Percentiles rank a stretch among this genome's conserved stretches.
phyloP scores from a whole-genome alignment of 2,113 vertebrate species.

The Nestor notabilis region DNA sequence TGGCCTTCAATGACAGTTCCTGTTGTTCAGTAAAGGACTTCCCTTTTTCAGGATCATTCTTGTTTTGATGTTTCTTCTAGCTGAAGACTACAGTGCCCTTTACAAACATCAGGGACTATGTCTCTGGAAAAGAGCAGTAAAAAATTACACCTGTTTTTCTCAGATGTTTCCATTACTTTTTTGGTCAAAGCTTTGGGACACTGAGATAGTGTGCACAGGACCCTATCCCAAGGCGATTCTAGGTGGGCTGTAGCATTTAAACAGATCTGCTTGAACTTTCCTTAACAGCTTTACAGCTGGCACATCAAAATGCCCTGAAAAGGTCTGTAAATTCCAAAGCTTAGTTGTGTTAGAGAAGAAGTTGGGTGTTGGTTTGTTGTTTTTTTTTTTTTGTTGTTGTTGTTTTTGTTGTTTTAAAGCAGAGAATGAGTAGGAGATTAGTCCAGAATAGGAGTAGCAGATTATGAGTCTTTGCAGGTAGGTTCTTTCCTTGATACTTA shows the following conservation, averaged over 20 bases:
- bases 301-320: neutral
- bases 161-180: constrained; percentile 7
- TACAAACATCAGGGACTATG: neutral
- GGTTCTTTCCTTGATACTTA: neutral
- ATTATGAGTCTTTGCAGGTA: neutral
- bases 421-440: neutral
- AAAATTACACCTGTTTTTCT: neutral
- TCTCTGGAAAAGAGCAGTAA: neutral
- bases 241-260: neutral
- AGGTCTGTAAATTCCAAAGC: neutral
- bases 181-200: neutral
- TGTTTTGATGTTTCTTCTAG: neutral
- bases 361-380: rapidly evolving
- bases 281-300: neutral
- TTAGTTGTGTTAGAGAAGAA: neutral
- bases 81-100: neutral
- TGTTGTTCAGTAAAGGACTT: neutral
- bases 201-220: neutral
- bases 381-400: neutral
- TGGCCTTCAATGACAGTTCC: neutral
- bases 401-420: neutral
- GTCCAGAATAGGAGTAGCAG: neutral
- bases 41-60: neutral
- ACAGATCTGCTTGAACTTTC: neutral
- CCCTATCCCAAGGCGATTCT: neutral